phyloP scores from a whole-genome alignment of 2,888 invertebrate species.

The Agrochola litura region DNA sequence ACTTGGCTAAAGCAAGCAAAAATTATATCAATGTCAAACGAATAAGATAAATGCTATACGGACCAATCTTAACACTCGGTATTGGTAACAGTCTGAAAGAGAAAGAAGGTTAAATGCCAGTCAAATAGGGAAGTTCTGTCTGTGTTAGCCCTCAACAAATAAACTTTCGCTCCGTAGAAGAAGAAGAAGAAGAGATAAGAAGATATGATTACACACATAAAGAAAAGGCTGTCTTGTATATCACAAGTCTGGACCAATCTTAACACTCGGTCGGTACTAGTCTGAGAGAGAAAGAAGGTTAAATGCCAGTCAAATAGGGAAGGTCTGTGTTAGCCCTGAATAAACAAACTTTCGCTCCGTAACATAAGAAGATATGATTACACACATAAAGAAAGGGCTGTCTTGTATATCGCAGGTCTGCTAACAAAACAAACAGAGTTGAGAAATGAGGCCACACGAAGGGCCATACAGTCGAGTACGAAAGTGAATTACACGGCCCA shows the following conservation, averaged over 20 bases:
- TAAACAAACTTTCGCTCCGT: constrained; percentile 61
- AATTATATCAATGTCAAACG: constrained; percentile 31
- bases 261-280: not conserved
- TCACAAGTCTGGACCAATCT: constrained; percentile 67
- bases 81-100: not conserved
- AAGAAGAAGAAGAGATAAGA: too few relatives aligned
- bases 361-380: constrained; percentile 63
- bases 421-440: constrained; percentile 82
- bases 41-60: not conserved
- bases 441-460: constrained; percentile 88
- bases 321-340: constrained; percentile 27
- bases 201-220: constrained; percentile 62
- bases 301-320: constrained; percentile 33
- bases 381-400: constrained; percentile 62
- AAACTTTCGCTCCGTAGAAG: constrained; percentile 62
- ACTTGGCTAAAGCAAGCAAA: constrained; percentile 4
- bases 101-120: constrained; percentile 44
- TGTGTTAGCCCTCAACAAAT: constrained; percentile 36
- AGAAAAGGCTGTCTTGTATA: constrained; percentile 61
- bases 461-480: constrained; percentile 85
- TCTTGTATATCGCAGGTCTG: constrained; percentile 66
- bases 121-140: constrained; percentile 31
- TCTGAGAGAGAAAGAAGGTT: constrained; percentile 35
- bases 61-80: not conserved
- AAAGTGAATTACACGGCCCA: constrained; percentile 88